phyloP scores from a whole-genome alignment of 2,113 vertebrate genomes.

The Lamprologus lemairii region DNA sequence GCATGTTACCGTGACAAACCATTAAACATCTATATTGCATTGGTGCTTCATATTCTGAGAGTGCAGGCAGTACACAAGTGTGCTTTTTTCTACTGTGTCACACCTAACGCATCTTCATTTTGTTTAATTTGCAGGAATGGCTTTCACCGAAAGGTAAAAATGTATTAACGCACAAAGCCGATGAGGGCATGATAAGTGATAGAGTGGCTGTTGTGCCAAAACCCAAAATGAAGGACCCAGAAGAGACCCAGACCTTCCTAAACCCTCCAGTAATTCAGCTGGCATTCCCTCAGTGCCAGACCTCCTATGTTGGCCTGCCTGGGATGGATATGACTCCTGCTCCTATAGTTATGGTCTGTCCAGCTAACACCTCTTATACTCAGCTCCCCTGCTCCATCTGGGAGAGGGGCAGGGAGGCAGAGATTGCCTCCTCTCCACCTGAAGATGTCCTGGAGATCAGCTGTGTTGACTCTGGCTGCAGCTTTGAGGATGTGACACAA shows the following conservation, averaged over 20 bases:
- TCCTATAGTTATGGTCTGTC: neutral
- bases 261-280: neutral
- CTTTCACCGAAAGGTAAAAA: neutral
- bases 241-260: neutral
- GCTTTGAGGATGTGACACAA: neutral
- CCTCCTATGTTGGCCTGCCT: slow-evolving; percentile 37
- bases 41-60: neutral
- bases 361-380: slow-evolving; percentile 8
- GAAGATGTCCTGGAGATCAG: neutral
- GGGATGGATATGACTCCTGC: neutral
- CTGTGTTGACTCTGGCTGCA: slow-evolving; percentile 22
- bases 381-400: neutral
- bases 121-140: slow-evolving; percentile 39
- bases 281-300: neutral
- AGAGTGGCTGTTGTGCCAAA: neutral
- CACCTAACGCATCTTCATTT: neutral
- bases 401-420: neutral
- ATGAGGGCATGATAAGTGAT: neutral
- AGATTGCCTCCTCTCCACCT: neutral
- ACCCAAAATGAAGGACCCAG: neutral
- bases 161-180: neutral
- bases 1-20: neutral
- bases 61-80: neutral
- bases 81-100: neutral
- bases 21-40: neutral